Evolutionary conservation across 2,113 vertebrate species (phyloP).

Genomic region (Scomber japonicus): DNA sequence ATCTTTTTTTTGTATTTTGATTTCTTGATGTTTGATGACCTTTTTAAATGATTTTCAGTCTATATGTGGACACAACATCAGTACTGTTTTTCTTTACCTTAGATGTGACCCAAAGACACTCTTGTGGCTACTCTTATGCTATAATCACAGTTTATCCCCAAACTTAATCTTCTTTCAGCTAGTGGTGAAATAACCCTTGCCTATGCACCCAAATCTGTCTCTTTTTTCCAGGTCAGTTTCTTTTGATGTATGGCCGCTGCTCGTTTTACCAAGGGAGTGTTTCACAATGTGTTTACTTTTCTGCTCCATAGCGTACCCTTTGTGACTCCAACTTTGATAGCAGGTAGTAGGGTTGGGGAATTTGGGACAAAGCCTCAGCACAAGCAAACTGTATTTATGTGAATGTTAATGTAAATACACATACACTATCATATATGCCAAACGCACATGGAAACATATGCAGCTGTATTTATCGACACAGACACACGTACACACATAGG

Average conservation of each 20-base stretch:
- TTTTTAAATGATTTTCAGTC: not conserved
- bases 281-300: conserved; percentile 73
- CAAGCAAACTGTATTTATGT: conserved; percentile 12
- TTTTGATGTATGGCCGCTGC: conserved; percentile 72
- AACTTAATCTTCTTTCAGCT: conserved; percentile 22
- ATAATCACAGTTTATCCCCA: conserved; percentile 18
- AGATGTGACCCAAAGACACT: not conserved
- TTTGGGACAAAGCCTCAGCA: conserved; percentile 49
- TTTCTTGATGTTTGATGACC: not conserved
- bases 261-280: conserved; percentile 62
- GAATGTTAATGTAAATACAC: conserved; percentile 27
- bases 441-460: conserved; percentile 13
- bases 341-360: conserved; percentile 54
- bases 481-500: conserved; percentile 19
- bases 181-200: conserved; percentile 17
- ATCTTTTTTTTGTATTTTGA: not conserved
- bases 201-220: conserved; percentile 62
- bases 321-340: conserved; percentile 61
- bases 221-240: conserved; percentile 69
- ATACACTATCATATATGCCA: conserved; percentile 2
- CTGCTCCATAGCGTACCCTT: conserved; percentile 53
- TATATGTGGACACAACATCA: not conserved
- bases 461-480: not conserved
- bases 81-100: not conserved
- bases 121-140: conserved; percentile 6